phyloP scores from a whole-genome alignment of 2,113 vertebrate species.

The Lophochroa leadbeateri region DNA sequence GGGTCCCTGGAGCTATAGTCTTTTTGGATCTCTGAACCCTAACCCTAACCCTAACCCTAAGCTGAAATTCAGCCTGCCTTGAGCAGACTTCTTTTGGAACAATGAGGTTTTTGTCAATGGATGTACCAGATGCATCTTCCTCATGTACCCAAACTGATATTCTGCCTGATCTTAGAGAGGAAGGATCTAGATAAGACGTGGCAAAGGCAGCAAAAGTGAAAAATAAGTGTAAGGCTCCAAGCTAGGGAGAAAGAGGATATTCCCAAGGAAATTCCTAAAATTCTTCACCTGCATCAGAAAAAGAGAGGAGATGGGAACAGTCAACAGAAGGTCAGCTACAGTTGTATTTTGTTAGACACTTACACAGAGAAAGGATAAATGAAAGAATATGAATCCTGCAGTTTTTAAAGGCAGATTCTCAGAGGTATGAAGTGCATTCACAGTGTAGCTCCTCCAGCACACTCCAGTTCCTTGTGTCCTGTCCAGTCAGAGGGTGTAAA shows the following conservation, averaged over 20 bases:
- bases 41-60: too few relatives aligned
- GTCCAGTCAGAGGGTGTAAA: neutral
- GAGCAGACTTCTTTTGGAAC: too few relatives aligned
- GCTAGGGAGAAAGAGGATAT: neutral
- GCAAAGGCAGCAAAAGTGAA: neutral
- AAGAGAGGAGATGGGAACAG: neutral
- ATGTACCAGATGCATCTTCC: constrained; percentile 16
- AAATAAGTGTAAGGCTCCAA: neutral
- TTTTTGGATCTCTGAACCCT: too few relatives aligned
- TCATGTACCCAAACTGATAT: neutral
- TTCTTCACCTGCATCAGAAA: neutral
- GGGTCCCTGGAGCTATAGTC: too few relatives aligned
- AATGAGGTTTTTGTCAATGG: too few relatives aligned
- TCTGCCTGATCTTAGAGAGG: neutral
- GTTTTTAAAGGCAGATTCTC: neutral
- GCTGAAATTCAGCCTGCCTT: too few relatives aligned
- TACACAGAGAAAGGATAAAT: neutral
- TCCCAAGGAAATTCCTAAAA: neutral
- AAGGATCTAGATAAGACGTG: neutral
- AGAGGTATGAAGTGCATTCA: neutral
- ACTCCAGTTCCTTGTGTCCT: neutral
- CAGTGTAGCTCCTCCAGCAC: neutral
- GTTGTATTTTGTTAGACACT: neutral
- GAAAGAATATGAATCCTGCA: neutral
- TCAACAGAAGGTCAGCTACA: neutral